phyloP scores from a whole-genome alignment of 30 jellyfish, hydroid and myxozoan species.

The Aurelia coerulea region DNA sequence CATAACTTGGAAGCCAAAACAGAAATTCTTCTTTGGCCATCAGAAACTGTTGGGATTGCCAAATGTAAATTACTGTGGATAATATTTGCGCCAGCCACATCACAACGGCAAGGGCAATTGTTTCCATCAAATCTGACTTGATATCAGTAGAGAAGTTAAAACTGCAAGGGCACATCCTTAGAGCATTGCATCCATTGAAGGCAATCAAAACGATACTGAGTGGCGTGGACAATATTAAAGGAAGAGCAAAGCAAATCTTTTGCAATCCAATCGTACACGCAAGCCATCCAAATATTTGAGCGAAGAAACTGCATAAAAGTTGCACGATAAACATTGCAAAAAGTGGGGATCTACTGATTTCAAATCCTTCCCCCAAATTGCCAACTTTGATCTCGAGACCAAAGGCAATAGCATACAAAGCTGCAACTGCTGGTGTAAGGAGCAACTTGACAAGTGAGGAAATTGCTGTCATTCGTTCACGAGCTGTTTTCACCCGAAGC shows the following conservation, averaged over 20 bases:
- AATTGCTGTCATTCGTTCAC: slow-evolving; percentile 61
- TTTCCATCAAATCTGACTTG: not conserved
- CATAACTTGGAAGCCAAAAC: slow-evolving; percentile 93
- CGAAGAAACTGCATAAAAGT: slow-evolving; percentile 60
- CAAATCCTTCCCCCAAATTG: slow-evolving; percentile 44
- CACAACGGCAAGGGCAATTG: slow-evolving; percentile 52
- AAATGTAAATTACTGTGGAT: slow-evolving; percentile 63
- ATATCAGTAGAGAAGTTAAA: not conserved
- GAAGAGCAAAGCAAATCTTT: slow-evolving; percentile 77
- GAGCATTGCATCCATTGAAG: slow-evolving; percentile 17
- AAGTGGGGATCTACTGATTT: not conserved
- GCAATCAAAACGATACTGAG: slow-evolving; percentile 54
- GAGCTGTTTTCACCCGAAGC: slow-evolving; percentile 73
- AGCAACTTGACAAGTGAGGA: slow-evolving; percentile 58
- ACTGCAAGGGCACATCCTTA: slow-evolving; percentile 7
- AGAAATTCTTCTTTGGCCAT: slow-evolving; percentile 89
- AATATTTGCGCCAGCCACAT: slow-evolving; percentile 88
- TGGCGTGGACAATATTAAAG: slow-evolving; percentile 76
- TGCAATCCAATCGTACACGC: slow-evolving; percentile 87
- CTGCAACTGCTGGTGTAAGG: slow-evolving; percentile 68
- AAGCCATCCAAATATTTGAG: slow-evolving; percentile 62
- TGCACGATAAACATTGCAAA: slow-evolving; percentile 51
- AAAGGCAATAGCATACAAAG: slow-evolving; percentile 22
- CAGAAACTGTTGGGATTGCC: slow-evolving; percentile 85
- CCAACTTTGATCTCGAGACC: slow-evolving; percentile 8